A percentile compares a stretch with the other conserved stretches of the same genome.
Evolutionary conservation across 2,888 invertebrate genomes (phyloP).

Genomic region (Tetrapedia diversipes): DNA sequence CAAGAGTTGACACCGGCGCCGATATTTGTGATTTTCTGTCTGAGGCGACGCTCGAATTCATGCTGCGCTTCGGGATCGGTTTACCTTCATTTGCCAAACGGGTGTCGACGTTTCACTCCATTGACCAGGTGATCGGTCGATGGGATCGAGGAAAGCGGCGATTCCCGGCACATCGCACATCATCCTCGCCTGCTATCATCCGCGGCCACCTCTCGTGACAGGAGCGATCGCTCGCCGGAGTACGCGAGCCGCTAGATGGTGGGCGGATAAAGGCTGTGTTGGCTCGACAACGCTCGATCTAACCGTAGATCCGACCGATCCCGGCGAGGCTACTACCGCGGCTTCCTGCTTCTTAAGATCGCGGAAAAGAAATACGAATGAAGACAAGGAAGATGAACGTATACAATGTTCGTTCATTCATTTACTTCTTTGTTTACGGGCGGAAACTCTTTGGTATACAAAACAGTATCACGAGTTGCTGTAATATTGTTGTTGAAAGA

Average conservation of each 20-base stretch:
- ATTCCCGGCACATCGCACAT: constrained; percentile 29
- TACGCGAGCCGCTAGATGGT: constrained; percentile 10
- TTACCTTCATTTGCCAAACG: constrained; percentile 24
- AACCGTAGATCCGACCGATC: constrained; percentile 9
- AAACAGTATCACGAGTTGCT: too few species aligned
- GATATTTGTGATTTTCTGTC: too few species aligned
- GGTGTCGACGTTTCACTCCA: constrained; percentile 36
- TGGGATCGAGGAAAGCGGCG: constrained; percentile 20
- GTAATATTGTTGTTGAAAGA: too few species aligned
- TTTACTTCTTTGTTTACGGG: too few species aligned
- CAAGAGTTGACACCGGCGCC: too few species aligned
- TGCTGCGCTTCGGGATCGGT: too few species aligned
- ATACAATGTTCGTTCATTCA: too few species aligned
- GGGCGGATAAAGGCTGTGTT: constrained; percentile 30
- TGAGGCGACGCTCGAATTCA: too few species aligned
- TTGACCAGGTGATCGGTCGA: constrained; percentile 6
- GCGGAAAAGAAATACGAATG: too few species aligned
- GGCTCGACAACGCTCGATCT: neutral
- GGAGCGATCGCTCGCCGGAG: neutral
- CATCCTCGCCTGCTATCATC: constrained; percentile 31
- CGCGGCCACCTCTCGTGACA: constrained; percentile 12
- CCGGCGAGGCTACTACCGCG: neutral
- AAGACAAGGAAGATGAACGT: too few species aligned
- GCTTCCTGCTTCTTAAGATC: constrained; percentile 1
- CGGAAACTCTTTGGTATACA: too few species aligned